Evolutionary conservation across 2,888 invertebrate species (phyloP).

Genomic region (Gymnosoma rotundatum): DNA sequence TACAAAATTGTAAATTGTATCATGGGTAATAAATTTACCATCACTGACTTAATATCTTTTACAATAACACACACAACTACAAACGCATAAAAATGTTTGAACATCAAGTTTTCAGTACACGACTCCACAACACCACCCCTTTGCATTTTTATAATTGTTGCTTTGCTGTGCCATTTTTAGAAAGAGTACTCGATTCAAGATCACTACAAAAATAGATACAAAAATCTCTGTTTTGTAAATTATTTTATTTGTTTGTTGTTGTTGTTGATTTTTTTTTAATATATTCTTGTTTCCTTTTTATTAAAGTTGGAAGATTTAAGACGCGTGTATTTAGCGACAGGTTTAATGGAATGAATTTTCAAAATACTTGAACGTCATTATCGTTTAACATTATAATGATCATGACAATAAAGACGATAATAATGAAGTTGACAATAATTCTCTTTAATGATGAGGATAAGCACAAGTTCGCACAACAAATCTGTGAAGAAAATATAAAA

Average conservation of each 20-base stretch:
- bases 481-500: constrained; percentile 56
- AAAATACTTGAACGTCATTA: constrained; percentile 55
- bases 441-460: constrained; percentile 59
- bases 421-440: constrained; percentile 35
- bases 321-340: constrained; percentile 68
- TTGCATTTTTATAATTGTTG: constrained; percentile 12
- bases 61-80: background rate
- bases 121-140: constrained; percentile 37
- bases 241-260: constrained; percentile 38
- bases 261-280: background rate
- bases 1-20: background rate
- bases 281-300: constrained; percentile 15
- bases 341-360: constrained; percentile 67
- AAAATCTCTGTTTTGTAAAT: constrained; percentile 54
- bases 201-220: constrained; percentile 61
- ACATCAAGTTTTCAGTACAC: background rate
- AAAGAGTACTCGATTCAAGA: constrained; percentile 51
- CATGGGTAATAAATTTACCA: background rate
- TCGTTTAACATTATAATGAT: constrained; percentile 27
- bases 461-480: constrained; percentile 67
- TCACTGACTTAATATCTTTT: background rate
- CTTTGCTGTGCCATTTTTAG: constrained; percentile 3
- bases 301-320: constrained; percentile 42
- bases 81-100: background rate
- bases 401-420: constrained; percentile 3